A percentile compares a stretch with the other conserved stretches of the same genome.
These are phyloP conservation scores for Anaspis maculata DNA, from an alignment of 2,888 invertebrate species.

Conservation along the genomic window DNA sequence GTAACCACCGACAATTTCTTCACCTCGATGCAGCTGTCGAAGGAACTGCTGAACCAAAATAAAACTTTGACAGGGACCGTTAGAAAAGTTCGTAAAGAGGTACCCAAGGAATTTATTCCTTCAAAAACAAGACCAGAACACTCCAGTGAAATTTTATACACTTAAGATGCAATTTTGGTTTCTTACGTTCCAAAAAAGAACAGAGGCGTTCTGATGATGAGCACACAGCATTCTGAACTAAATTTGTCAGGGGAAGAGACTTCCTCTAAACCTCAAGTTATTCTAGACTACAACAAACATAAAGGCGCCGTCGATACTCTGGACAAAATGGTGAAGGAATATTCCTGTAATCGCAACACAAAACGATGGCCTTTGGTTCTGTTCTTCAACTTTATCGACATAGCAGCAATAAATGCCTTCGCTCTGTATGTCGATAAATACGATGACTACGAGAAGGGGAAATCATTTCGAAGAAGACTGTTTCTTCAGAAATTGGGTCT, in stretches of 20 bases:
- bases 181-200: constrained; percentile 9
- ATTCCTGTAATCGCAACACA: too few species aligned
- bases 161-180: constrained; percentile 5
- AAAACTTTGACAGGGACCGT: constrained; percentile 8
- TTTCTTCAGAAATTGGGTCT: too few species aligned
- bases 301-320: not conserved
- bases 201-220: constrained; percentile 2
- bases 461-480: too few species aligned
- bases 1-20: constrained; percentile 25
- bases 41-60: constrained; percentile 6
- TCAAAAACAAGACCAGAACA: constrained; percentile 1
- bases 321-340: too few species aligned
- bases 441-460: too few species aligned
- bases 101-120: constrained; percentile 6
- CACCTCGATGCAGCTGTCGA: constrained; percentile 5
- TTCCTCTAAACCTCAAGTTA: not conserved
- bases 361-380: too few species aligned
- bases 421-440: too few species aligned
- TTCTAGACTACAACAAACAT: not conserved
- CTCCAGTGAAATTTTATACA: constrained; percentile 6
- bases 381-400: too few species aligned
- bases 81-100: constrained; percentile 8
- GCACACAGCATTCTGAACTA: not conserved
- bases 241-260: too few species aligned
- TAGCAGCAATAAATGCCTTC: too few species aligned